Conservation (phyloP, 2,113 vertebrate species). For the Hyaena hyaena region DNA sequence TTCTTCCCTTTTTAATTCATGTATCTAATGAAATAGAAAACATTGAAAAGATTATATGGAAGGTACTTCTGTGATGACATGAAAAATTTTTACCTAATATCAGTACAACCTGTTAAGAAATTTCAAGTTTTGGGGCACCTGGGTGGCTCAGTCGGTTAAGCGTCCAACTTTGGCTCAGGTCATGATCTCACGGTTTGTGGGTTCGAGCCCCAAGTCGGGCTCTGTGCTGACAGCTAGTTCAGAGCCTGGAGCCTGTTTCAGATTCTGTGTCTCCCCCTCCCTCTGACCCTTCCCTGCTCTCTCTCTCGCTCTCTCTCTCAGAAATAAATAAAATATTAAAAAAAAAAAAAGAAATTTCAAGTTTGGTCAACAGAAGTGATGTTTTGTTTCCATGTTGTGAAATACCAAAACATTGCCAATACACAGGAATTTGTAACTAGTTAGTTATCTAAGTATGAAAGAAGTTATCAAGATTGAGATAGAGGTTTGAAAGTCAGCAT, state of each 20-base stretch:
- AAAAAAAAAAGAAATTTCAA: not conserved
- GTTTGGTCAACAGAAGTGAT: not conserved
- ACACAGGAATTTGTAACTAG: not conserved
- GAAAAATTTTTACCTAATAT: conserved; percentile 3
- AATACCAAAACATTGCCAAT: not conserved
- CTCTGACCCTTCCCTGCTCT: too few relatives aligned
- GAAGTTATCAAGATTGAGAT: not conserved
- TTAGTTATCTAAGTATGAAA: not conserved
- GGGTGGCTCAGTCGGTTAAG: too few relatives aligned
- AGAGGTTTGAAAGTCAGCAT: not conserved
- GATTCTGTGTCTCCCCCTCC: too few relatives aligned
- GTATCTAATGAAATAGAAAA: conserved; percentile 11
- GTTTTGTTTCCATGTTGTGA: conserved; percentile 6
- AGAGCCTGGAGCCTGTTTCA: too few relatives aligned
- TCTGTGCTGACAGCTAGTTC: too few relatives aligned
- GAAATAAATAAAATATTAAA: too few relatives aligned
- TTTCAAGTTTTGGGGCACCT: conserved; percentile 4
- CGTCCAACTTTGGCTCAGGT: too few relatives aligned
- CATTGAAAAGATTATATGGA: not conserved
- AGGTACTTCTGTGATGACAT: conserved; percentile 1
- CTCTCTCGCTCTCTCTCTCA: too few relatives aligned
- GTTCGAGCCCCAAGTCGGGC: too few relatives aligned
- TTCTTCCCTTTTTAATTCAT: conserved; percentile 23
- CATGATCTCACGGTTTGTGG: too few relatives aligned
- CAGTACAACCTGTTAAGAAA: not conserved